Evolutionary conservation across 2,888 invertebrate genomes (phyloP), one percentile per base, ranked within the genome.

Genomic region (Diadromus collaris): DNA sequence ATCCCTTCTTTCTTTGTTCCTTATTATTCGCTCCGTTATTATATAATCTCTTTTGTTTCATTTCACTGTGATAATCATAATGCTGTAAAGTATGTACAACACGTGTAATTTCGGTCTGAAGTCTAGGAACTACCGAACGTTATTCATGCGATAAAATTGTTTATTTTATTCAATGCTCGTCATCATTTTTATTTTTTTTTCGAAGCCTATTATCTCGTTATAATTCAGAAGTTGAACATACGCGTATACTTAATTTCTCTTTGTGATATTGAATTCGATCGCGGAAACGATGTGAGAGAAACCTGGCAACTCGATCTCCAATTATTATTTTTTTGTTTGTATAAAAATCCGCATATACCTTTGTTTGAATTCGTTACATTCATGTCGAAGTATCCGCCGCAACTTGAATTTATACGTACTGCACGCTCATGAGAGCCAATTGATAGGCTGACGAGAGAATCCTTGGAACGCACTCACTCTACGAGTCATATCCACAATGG

Each of bases 231-330:
- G 48, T 73, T 41, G 63, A 80, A 73, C 63, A 76, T 71, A 72
- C 80, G 83, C 83, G 85, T 87, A 88, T 88, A 88, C 89, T 89
- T 89, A 89, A 88, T 87, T 87, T 84, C 85, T 83, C 84, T 87
- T 89, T 51, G 89, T 89, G 88, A 89, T 87, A 87, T 79, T 70
- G 67, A 79, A 72, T 61, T 79, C 79, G 68, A 79, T 76, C 79
- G 79, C 76, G 76, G 72, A 72, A 73, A 79, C 69, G 76, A 76
- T 72, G 79, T 76, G 76, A 79, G 69, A 79, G 79, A 81, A 81
- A 77, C 73, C 71, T 64, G 76, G 71, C 76, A 79, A 79, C 64
- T 63, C 72, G 79, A 78, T 79, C 73, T 71, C 73, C 68, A 74
- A 76, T 79, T 76, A 27, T 65, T 34, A 29, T 65, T 74, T 70